Base-by-base conservation (phyloP, 2,888 invertebrate genomes). In the Selenia dentaria region DNA sequence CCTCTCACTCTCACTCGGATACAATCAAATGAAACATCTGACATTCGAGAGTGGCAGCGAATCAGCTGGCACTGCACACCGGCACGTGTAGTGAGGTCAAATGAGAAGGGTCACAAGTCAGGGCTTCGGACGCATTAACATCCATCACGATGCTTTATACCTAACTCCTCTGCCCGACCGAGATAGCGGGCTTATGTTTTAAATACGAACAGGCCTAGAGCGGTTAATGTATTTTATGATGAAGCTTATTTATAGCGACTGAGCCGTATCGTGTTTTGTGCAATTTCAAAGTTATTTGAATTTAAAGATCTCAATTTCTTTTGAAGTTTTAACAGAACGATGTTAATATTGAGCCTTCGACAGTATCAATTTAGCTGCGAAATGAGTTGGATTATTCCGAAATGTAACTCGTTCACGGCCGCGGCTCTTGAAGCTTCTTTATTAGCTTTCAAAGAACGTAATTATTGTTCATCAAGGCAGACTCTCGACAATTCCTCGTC, bases 401-500 rank as follows among this genome's bases (percentile, higher is more conserved):
- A n/a, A n/a, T n/a, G n/a, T n/a, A n/a, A n/a, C n/a, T n/a, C n/a
- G n/a, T n/a, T n/a, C n/a, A n/a, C n/a, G n/a, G 18, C 18, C 18
- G 18, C 18, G 18, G 6, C 18, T 18, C 18, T 6, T 1, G 5
- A 6, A 18, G 6, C 18, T 18, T 5, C 4, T 4, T 0, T 6
- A 2, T 18, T 18, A 18, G 18, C 18, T 18, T 18, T n/a, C 25
- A 25, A 8, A 28, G 8, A 8, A 29, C n/a, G n/a, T 6, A 6
- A n/a, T 2, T n/a, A n/a, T n/a, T 6, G 28, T 28, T 28, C 6
- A 29, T 29, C 16, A 9, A 16, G 14, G 14, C 16, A 4, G 29
- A 16, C 34, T 39, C 37, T 18, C n/a, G 16, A 36, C 27, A 31
- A 44, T 39, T 43, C 51, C 16, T 26, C 36, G 43, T n/a, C 31